Evolutionary conservation across 2,797 vertebrate species (phyloP), one percentile per base, ranked within the genome.

Genomic region (Carcharodon carcharias): DNA sequence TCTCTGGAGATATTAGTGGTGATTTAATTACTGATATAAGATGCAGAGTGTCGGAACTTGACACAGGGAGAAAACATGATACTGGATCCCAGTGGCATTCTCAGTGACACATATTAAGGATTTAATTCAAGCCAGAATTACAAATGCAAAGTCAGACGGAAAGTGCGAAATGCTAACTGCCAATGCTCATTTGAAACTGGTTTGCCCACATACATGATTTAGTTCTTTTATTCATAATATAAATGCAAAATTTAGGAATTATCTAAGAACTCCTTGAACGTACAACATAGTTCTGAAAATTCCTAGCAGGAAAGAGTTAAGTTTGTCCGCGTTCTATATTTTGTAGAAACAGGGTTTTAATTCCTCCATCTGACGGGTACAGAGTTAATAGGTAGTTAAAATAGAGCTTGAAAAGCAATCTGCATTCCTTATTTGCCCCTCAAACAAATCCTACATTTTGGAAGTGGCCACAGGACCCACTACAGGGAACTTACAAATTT

Each of bases 51-150:
- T 54, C 95, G 67, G 67, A 71, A 71, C 45, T 73, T 95, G 94
- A 95, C 40, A 56, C 26, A 73, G 45, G 65, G 94, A 73, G 94
- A 95, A 71, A 95, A 95, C 14, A 35, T 95, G 94, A 71, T 73
- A 69, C 69, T 95, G 45, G 45, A 69, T 69, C 11, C 9, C 40
- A 40, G 0, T 69, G 92, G 65, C 65, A 95, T 95, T 71, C 11
- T 50, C 69, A 35, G 40, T 95, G 12, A 26, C 69, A 69, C 94
- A 95, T 23, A 50, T 12, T 71, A 65, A 95, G 93, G 40, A 54
- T 54, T 95, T 95, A 45, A 45, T 45, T 0, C 93, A 95, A 65
- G 65, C 69, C 9, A 71, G 65, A 95, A 95, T 54, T 69, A 45
- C 40, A 71, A 54, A 95, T 95, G 63, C 40, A 50, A 95, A 14